Base-by-base conservation (phyloP, 2,888 invertebrate genomes). In the Syrista parreyssii region DNA sequence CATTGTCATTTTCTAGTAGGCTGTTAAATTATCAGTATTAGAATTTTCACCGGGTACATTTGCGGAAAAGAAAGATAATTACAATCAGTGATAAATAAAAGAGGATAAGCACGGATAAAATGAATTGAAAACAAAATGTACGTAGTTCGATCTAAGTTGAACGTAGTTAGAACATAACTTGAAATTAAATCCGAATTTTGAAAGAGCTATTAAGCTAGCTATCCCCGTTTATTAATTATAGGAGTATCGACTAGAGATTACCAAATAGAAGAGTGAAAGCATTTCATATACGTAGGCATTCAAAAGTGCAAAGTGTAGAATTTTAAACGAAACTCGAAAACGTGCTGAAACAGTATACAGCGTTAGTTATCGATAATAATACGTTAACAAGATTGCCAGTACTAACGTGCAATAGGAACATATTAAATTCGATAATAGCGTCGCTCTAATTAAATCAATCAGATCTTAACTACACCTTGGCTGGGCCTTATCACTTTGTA, bases 11-110 rank as follows among this genome's bases (percentile, higher is more conserved):
- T 35, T 75, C 68, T 30, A 79, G 78, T 73, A 84, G 78, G 83
- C 84, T 86, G 84, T 82, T 81, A 82, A 84, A 84, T 86, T 79
- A 83, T 87, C 87, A 87, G 88, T 87, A 87, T 87, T 87, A 87
- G 78, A 82, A 73, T 55, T 55, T 55, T 55, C 23, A 23, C 23
- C 15, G 23, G 9, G 15, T 55, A 55, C 55, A 23, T 55, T 23
- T 23, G 55, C 23, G 23, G 9, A 55, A 55, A 23, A 55, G 55
- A 23, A 55, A 23, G 23, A 55, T 55, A 23, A 55, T 55, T 55
- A 9, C 2, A 55, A 55, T 55, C 23, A 15, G 15, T 40, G 40
- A 15, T 15, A 40, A 6, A 15, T 15, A 40, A 40, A 15, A 55
- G 55, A 55, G 55, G 55, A 55, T 55, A 55, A 55, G 55, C 23